Base-by-base conservation (phyloP, 2,888 invertebrate species). In the Plebejus melissa region DNA sequence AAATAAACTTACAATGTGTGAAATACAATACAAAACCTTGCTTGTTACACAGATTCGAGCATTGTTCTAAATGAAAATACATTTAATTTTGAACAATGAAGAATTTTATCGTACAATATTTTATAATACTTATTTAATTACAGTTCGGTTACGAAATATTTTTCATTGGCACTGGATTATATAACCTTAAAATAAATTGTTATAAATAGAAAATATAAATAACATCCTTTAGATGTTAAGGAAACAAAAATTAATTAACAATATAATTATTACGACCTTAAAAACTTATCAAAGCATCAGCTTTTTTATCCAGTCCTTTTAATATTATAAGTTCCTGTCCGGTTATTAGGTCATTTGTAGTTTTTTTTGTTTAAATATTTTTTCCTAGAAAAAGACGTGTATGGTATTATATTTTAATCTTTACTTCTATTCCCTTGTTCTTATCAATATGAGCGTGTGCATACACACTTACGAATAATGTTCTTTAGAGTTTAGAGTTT, bases 11-110 rank as follows among this genome's bases (percentile, higher is more conserved):
- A 70, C 41, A 70, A 70, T 41, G 70, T 70, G 70, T 70, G 22
- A 70, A 70, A 70, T 70, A 70, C 41, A 70, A 70, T 70, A 70
- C 41, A 70, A 70, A 70, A 70, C 69, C 69, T 69, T 70, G 70
- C 70, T n/a, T 41, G 65, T 65, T 9, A 11, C 4, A 36, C 36
- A 65, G 32, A 65, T 13, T 32, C 65, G 2, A 65, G 32, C 13
- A 36, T 65, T 65, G 32, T 65, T 32, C 36, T 65, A 32, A 65
- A 36, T 65, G 13, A 13, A 65, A 65, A 36, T 65, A 9, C 32
- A 65, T 65, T 65, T 65, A 28, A 28, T 65, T 32, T 13, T 1
- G 13, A 65, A 65, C 32, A 65, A 65, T 11, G 28, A 60, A 28
- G 28, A 28, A 60, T 28, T 60, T 28, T 28, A 28, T 60, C 3